Evolutionary conservation across 1,140 invertebrate genomes (phyloP).

Genomic region (Drosophila melanogaster): DNA sequence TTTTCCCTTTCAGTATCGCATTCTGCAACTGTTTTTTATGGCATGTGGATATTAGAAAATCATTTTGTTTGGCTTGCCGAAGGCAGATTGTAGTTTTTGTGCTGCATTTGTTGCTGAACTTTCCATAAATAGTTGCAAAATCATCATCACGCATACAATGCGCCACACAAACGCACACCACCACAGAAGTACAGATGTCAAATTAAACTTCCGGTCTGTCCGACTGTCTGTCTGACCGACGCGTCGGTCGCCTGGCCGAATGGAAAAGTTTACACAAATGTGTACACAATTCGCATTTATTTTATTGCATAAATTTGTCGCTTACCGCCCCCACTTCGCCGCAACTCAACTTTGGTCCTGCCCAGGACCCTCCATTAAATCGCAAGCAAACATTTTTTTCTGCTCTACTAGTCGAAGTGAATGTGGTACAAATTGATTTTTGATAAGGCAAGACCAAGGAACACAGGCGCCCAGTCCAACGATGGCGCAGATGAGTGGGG

Average conservation of each 20-base stretch:
- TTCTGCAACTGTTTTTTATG: constrained; percentile 43
- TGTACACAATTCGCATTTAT: constrained; percentile 52
- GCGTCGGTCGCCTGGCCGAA: constrained; percentile 20
- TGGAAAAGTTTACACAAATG: constrained; percentile 56
- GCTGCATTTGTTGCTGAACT: constrained; percentile 33
- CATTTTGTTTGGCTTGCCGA: constrained; percentile 61
- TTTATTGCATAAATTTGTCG: constrained; percentile 72
- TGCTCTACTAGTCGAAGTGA: constrained; percentile 38
- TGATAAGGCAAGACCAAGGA: constrained; percentile 49
- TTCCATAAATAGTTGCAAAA: constrained; percentile 48
- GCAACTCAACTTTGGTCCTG: background rate
- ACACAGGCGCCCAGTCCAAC: constrained; percentile 19
- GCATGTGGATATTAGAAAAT: constrained; percentile 79
- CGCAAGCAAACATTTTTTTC: constrained; percentile 35
- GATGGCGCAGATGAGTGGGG: background rate
- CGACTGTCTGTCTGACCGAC: constrained; percentile 1
- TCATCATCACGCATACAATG: constrained; percentile 22
- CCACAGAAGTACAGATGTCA: constrained; percentile 45
- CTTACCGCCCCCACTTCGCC: background rate
- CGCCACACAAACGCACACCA: constrained; percentile 8
- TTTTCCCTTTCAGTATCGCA: constrained; percentile 20
- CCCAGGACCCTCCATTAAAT: constrained; percentile 19
- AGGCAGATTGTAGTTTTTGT: constrained; percentile 18
- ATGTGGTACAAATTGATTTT: constrained; percentile 69
- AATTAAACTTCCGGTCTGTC: constrained; percentile 78